Evolutionary conservation across 2,113 vertebrate species (phyloP).

Genomic region (Ictalurus punctatus): DNA sequence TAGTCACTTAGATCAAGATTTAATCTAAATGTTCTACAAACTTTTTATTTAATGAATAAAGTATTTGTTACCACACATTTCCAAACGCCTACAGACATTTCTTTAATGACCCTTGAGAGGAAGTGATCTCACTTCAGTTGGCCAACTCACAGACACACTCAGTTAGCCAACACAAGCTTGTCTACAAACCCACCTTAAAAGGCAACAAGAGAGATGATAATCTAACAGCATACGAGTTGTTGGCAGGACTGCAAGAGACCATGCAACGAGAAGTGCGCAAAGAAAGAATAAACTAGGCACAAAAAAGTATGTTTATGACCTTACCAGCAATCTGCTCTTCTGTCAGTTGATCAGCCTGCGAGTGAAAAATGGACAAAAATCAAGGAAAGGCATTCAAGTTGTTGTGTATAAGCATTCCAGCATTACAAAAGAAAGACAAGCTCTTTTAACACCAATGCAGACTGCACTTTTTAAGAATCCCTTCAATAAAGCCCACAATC

Average conservation of each 20-base stretch:
- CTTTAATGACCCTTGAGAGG: constrained; percentile 10
- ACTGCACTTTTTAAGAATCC: neutral
- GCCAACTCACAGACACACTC: constrained; percentile 23
- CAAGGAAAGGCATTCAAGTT: neutral
- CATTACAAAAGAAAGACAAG: neutral
- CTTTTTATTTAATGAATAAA: neutral
- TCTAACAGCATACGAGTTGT: neutral
- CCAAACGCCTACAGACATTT: neutral
- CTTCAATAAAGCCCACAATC: constrained; percentile 14
- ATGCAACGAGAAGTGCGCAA: constrained; percentile 11
- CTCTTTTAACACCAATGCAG: neutral
- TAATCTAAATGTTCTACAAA: neutral
- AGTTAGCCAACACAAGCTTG: constrained; percentile 24
- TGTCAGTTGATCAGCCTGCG: constrained; percentile 88
- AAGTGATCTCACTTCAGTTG: constrained; percentile 12
- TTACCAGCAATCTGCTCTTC: constrained; percentile 92
- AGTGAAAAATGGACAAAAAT: constrained; percentile 25
- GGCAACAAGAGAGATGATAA: constrained; percentile 35
- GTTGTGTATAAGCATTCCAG: neutral
- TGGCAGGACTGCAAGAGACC: constrained; percentile 34
- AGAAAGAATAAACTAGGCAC: neutral
- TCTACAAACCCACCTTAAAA: constrained; percentile 51
- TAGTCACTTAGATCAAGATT: no score
- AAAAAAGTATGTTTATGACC: constrained; percentile 23
- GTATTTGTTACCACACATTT: constrained; percentile 1